phyloP scores from a whole-genome alignment of 1,140 invertebrate species.

The Aphis craccivora region DNA sequence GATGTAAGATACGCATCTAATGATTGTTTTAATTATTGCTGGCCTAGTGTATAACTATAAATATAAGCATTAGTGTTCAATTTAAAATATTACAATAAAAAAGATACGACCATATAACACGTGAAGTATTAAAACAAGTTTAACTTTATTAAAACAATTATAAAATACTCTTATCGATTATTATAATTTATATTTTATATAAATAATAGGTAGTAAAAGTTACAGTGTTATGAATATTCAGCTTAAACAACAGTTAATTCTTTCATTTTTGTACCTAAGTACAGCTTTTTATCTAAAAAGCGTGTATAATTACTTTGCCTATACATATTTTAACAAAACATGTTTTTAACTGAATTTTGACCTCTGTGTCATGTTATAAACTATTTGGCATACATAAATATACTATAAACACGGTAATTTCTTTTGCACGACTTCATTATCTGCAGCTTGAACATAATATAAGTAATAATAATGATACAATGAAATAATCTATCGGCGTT shows the following conservation, averaged over 20 bases:
- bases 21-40: neutral
- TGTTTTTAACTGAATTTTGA: slow-evolving; percentile 4
- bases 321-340: neutral
- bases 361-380: neutral
- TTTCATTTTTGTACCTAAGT: neutral
- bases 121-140: neutral
- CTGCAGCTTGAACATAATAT: neutral
- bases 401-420: neutral
- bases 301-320: neutral
- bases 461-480: neutral
- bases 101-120: neutral
- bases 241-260: neutral
- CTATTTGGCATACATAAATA: neutral
- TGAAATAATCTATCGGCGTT: neutral
- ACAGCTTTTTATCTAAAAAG: neutral
- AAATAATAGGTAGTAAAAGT: too few relatives aligned
- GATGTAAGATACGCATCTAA: neutral
- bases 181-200: too few relatives aligned
- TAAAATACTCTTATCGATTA: neutral
- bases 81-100: neutral
- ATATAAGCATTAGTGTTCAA: neutral
- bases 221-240: neutral
- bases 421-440: neutral
- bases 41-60: neutral
- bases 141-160: neutral